phyloP scores from a whole-genome alignment of 1,140 invertebrate species.

The Monochamus saltuarius region DNA sequence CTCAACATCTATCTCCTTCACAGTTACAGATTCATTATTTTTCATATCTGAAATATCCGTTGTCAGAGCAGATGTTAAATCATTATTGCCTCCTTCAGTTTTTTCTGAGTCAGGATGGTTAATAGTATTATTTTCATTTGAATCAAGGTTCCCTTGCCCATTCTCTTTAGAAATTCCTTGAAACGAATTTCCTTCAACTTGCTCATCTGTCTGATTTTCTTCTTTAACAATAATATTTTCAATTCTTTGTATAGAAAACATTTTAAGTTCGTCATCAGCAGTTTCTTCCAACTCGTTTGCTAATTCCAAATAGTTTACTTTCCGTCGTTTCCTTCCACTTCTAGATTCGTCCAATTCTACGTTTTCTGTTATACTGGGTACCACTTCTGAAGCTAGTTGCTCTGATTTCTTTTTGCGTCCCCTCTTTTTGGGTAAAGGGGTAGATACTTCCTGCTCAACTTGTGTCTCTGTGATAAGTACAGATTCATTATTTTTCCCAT shows the following conservation, averaged over 20 bases:
- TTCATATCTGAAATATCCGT: not conserved
- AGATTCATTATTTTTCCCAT: not conserved
- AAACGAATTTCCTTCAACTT: not conserved
- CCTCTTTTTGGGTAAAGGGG: not conserved
- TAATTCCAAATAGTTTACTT: conserved; percentile 25
- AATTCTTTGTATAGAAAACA: no score
- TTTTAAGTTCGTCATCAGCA: not conserved
- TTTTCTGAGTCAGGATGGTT: no score
- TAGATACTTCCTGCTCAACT: not conserved
- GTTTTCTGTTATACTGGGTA: not conserved
- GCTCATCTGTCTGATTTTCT: not conserved
- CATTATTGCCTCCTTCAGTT: not conserved
- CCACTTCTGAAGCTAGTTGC: not conserved
- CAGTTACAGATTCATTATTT: not conserved
- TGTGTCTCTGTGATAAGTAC: not conserved
- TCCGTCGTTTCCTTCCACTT: conserved; percentile 20
- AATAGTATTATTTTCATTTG: not conserved
- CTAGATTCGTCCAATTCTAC: conserved; percentile 1
- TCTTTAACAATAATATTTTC: not conserved
- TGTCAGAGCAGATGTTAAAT: not conserved
- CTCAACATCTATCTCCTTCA: not conserved
- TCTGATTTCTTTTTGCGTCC: not conserved
- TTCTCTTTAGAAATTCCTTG: not conserved
- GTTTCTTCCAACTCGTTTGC: conserved; percentile 5
- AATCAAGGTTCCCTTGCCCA: not conserved